Conservation (phyloP, 2,113 vertebrate genomes). For the Scatophagus argus region DNA sequence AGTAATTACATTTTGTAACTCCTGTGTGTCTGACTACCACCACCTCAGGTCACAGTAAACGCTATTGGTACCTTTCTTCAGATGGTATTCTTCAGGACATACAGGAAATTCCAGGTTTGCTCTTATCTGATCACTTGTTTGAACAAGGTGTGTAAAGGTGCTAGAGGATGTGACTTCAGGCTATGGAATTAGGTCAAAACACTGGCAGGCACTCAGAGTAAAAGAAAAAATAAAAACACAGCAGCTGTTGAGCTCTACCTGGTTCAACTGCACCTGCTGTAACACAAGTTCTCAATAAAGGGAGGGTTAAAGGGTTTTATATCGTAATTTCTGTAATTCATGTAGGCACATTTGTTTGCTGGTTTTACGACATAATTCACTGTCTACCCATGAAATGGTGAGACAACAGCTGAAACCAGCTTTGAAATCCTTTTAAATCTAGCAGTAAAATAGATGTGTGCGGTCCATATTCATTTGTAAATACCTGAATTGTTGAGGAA, state of each 20-base stretch:
- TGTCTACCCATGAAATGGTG: neutral
- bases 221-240: neutral
- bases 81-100: conserved; percentile 12
- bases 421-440: neutral
- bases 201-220: neutral
- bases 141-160: conserved; percentile 23
- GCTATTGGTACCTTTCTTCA: neutral
- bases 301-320: neutral
- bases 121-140: conserved; percentile 12
- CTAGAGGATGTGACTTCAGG: conserved; percentile 38
- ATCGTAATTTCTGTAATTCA: neutral
- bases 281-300: conserved; percentile 12
- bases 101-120: conserved; percentile 42
- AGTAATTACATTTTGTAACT: conserved; percentile 33
- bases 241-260: conserved; percentile 14
- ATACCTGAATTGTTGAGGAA: neutral
- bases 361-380: neutral
- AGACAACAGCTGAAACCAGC: neutral
- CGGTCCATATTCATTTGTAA: neutral
- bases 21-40: conserved; percentile 3
- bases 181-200: neutral
- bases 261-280: conserved; percentile 30
- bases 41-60: conserved; percentile 28
- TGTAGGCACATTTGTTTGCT: neutral
- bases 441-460: neutral